Base-by-base conservation (phyloP, 2,113 vertebrate species). In the pig (Sus scrofa) region DNA sequence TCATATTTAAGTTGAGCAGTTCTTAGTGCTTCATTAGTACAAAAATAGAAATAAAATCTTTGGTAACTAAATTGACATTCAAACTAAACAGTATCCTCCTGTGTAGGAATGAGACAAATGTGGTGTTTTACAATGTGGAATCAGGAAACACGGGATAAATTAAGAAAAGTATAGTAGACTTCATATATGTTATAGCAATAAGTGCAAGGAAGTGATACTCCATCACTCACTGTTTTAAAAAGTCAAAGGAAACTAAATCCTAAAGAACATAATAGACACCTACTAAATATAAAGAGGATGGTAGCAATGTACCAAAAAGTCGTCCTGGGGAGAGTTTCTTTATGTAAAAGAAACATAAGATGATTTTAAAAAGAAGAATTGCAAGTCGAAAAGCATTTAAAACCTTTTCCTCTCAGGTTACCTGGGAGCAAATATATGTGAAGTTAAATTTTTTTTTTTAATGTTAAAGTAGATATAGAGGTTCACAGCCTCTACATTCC, bases 81-180 rank as follows among this genome's bases (percentile, higher is more conserved):
- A 92, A 60, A 75, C 87, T 39, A 89, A 65, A 74, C 77, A 63
- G 62, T 97, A 83, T 79, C 58, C 58, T 96, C 52, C 63, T 93
- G 63, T 82, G 22, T 60, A 34, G 24, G 20, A 86, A 79, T 62
- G 50, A 88, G 54, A 83, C 44, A 96, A 73, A 60, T 37, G 24
- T 32, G 67, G 34, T 79, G 9, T 79, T 84, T 75, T 82, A 81
- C 2, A 52, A 27, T 56, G 5, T 34, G 86, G 30, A 86, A 34
- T 50, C 37, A 44, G 44, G 32, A 88, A 92, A 34, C 15, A 20
- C 86, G 39, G 65, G n/a, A 58, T 81, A 82, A 84, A 94, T 94
- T 52, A 56, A 67, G 62, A 71, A 50, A 87, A 83, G 15, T 89
- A 1, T 73, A 56, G 19, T 34, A 70, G 70, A 62, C 30, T 89